Evolutionary conservation across 2,113 vertebrate species (phyloP).

Genomic region (Hyperoodon ampullatus): DNA sequence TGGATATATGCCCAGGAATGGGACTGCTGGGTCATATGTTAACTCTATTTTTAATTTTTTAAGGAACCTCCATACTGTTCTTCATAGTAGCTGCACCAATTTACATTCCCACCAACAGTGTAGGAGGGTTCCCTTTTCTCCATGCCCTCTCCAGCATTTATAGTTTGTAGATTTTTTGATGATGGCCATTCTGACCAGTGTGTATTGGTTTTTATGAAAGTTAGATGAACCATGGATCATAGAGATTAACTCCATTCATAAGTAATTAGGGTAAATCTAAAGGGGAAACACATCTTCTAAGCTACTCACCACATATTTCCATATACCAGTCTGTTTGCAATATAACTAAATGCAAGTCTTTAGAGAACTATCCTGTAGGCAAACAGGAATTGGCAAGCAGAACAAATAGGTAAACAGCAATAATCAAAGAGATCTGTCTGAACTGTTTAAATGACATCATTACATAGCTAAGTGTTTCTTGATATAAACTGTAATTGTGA

Average conservation of each 20-base stretch:
- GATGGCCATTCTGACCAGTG: no score
- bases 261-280: not conserved
- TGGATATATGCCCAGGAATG: no score
- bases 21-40: no score
- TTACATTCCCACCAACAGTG: no score
- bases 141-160: no score
- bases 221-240: not conserved
- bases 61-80: no score
- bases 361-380: not conserved
- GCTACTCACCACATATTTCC: not conserved
- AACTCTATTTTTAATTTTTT: no score
- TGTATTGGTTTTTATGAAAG: not conserved
- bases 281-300: not conserved
- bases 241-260: conserved; percentile 22
- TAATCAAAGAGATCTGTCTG: not conserved
- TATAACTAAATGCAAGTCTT: not conserved
- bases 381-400: not conserved
- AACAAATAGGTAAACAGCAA: conserved; percentile 18
- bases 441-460: not conserved
- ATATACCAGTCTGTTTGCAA: not conserved
- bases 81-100: no score
- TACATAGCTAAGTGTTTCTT: not conserved
- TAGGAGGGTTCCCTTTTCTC: no score
- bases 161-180: no score
- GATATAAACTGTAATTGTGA: not conserved